A percentile compares a stretch with the other conserved stretches of the same genome.
Evolutionary conservation across 1,140 invertebrate species (phyloP).

Genomic region (Littorina saxatilis): DNA sequence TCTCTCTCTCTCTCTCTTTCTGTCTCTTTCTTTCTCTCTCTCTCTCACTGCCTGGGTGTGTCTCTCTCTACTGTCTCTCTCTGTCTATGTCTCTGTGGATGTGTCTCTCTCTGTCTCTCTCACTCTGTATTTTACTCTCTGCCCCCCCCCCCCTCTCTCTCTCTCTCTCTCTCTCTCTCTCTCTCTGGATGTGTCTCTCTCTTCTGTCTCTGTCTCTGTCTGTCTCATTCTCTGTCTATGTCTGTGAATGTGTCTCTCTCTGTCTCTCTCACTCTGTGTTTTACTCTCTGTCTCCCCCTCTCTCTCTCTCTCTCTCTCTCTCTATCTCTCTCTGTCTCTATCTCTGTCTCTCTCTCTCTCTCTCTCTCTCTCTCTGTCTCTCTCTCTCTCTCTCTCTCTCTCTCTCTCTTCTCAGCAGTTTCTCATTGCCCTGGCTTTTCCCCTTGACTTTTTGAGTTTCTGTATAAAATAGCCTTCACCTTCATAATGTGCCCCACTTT

Average conservation of each 20-base stretch:
- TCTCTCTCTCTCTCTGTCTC: slow-evolving; percentile 6
- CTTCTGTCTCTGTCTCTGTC: not conserved
- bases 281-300: slow-evolving; percentile 1
- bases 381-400: not conserved
- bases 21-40: not conserved
- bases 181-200: not conserved
- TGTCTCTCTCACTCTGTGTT: not conserved
- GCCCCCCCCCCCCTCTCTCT: not conserved
- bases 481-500: too few relatives aligned
- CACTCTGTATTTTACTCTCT: not conserved
- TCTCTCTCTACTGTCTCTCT: not conserved
- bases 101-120: not conserved
- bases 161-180: not conserved
- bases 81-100: not conserved
- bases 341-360: not conserved
- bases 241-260: not conserved
- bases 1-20: slow-evolving; percentile 11
- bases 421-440: too few relatives aligned
- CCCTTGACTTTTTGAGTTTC: too few relatives aligned
- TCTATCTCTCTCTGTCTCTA: not conserved
- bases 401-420: not conserved
- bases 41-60: not conserved
- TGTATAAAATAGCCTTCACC: too few relatives aligned
- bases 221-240: not conserved
- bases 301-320: not conserved